Evolutionary conservation across 2,113 vertebrate species (phyloP).

Genomic region (Rhynchomys soricoides): DNA sequence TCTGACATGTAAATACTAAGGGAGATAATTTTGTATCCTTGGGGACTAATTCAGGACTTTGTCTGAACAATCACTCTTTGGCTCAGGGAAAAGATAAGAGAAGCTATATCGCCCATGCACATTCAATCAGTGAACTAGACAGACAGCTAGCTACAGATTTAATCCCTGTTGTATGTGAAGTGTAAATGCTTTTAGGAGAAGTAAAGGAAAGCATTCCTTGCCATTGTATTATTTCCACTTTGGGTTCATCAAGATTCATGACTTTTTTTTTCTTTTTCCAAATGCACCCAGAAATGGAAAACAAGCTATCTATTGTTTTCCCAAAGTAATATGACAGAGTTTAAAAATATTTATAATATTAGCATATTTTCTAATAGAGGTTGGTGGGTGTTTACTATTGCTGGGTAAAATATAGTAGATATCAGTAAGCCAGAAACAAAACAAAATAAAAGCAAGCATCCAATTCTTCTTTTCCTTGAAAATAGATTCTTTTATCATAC

Average conservation of each 20-base stretch:
- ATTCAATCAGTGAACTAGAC: background rate
- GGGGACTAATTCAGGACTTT: background rate
- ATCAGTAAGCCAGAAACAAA: background rate
- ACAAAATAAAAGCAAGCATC: background rate
- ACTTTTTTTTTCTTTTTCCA: background rate
- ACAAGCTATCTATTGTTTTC: background rate
- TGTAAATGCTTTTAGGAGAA: slow-evolving; percentile 27
- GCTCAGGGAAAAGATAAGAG: background rate
- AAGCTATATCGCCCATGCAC: background rate
- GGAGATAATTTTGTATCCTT: background rate
- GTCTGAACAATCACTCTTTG: background rate
- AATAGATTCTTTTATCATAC: background rate
- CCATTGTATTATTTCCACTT: background rate
- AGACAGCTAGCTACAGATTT: background rate
- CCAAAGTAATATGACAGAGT: background rate
- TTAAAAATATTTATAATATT: background rate
- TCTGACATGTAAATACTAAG: background rate
- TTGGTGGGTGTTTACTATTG: background rate
- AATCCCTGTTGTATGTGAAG: background rate
- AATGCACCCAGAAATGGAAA: background rate
- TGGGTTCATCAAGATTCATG: background rate
- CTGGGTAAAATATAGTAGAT: background rate
- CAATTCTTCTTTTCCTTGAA: background rate
- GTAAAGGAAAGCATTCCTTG: background rate
- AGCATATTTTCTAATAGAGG: background rate